Percentiles rank a stretch among this genome's conserved stretches.
Evolutionary conservation across 2,113 vertebrate species (phyloP).

Genomic region (Hemiscyllium ocellatum): DNA sequence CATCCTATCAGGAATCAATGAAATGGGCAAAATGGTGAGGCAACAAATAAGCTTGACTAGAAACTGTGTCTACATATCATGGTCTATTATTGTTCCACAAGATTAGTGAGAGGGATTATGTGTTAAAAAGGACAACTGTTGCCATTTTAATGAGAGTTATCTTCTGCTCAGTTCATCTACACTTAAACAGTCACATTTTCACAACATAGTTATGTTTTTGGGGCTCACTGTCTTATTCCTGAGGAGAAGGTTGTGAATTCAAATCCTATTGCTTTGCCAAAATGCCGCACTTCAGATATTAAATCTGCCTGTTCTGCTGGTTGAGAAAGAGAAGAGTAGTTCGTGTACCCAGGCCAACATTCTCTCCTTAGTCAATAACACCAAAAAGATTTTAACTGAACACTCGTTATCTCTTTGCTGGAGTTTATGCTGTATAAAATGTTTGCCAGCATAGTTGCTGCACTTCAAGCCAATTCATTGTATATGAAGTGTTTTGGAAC

Average conservation of each 20-base stretch:
- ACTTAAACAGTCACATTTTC: background rate
- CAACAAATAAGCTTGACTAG: background rate
- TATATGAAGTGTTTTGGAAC: background rate
- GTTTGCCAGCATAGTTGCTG: background rate
- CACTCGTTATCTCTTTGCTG: background rate
- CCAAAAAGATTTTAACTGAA: background rate
- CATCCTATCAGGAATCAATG: background rate
- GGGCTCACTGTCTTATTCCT: background rate
- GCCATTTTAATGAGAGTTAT: background rate
- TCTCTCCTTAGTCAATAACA: background rate
- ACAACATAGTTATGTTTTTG: background rate
- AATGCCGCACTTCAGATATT: background rate
- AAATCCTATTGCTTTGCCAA: background rate
- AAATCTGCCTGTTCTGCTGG: background rate
- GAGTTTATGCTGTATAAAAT: background rate
- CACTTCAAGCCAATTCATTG: constrained; percentile 7
- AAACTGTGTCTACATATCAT: background rate
- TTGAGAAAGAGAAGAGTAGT: background rate
- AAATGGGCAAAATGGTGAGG: background rate
- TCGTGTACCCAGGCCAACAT: background rate
- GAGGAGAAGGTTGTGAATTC: background rate
- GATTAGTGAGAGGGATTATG: background rate
- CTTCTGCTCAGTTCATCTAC: background rate
- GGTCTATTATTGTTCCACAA: background rate
- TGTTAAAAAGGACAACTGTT: background rate